Conservation (phyloP, 2,797 vertebrate species). For the Sebastiscus tertius region DNA sequence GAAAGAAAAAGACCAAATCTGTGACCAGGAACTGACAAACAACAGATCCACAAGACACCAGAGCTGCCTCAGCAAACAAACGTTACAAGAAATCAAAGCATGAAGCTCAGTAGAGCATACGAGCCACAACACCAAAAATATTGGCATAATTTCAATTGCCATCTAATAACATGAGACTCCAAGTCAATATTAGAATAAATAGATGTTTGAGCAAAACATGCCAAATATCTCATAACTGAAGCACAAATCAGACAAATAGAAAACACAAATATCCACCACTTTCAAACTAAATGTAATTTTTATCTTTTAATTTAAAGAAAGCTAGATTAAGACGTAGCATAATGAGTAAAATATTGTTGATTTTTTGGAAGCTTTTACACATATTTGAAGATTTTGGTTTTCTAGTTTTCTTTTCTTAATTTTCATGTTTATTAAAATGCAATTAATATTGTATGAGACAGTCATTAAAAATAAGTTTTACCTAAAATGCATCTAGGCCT, state of each 20-base stretch:
- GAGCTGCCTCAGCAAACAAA: neutral
- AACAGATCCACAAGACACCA: neutral
- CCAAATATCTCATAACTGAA: neutral
- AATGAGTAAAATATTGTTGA: too few relatives aligned
- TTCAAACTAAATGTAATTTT: neutral
- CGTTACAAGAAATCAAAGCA: neutral
- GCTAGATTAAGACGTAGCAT: too few relatives aligned
- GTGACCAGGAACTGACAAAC: neutral
- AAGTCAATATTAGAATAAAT: neutral
- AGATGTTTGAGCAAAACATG: neutral
- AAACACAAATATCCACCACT: neutral
- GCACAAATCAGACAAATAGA: neutral
- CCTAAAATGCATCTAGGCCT: neutral
- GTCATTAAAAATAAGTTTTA: neutral
- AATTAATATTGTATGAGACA: neutral
- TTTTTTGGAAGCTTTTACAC: neutral
- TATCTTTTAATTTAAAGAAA: neutral
- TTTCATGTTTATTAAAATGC: neutral
- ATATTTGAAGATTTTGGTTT: neutral
- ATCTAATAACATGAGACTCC: neutral
- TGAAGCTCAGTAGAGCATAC: neutral
- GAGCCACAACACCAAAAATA: neutral
- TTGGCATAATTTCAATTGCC: neutral
- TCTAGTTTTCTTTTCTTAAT: too few relatives aligned
- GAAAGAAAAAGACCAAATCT: neutral